Evolutionary conservation across 2,888 invertebrate genomes (phyloP).

Genomic region (Zaprionus obscuricornis): DNA sequence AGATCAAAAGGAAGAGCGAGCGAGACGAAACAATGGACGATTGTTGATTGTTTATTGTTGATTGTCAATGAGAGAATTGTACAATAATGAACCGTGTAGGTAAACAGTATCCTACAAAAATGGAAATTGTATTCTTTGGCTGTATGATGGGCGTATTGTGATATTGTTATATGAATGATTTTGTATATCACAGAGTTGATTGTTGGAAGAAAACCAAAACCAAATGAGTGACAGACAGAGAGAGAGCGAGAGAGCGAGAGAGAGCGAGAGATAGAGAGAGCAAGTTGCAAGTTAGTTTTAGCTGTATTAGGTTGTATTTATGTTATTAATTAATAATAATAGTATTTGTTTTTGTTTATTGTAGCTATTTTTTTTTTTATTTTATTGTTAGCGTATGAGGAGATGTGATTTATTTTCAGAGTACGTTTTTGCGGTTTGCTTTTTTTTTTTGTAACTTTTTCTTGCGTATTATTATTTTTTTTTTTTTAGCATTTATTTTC

Average conservation of each 20-base stretch:
- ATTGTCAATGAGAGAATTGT: conserved; percentile 9
- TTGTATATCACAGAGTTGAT: conserved; percentile 33
- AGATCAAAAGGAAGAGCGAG: conserved; percentile 24
- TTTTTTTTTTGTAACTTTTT: conserved; percentile 45
- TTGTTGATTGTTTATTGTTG: background rate
- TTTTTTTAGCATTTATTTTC: conserved; percentile 48
- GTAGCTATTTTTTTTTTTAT: no score
- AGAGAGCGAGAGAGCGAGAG: conserved; percentile 6
- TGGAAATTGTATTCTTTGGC: conserved; percentile 1
- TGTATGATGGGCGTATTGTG: conserved; percentile 7
- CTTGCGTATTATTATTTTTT: conserved; percentile 57
- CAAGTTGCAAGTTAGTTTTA: conserved; percentile 41
- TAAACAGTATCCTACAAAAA: background rate
- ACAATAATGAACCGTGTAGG: conserved; percentile 25
- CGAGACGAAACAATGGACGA: conserved; percentile 49
- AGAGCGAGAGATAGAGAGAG: conserved; percentile 16
- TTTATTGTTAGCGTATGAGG: conserved; percentile 28
- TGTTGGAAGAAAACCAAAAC: conserved; percentile 55
- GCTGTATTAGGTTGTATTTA: conserved; percentile 50
- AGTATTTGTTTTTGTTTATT: conserved; percentile 38
- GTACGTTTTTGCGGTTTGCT: conserved; percentile 45
- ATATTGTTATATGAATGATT: conserved; percentile 18
- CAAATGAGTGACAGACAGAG: conserved; percentile 67
- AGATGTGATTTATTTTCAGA: conserved; percentile 56
- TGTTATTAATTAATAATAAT: conserved; percentile 39